Evolutionary conservation across 2,888 invertebrate genomes (phyloP).

Genomic region (Nasonia oneida): DNA sequence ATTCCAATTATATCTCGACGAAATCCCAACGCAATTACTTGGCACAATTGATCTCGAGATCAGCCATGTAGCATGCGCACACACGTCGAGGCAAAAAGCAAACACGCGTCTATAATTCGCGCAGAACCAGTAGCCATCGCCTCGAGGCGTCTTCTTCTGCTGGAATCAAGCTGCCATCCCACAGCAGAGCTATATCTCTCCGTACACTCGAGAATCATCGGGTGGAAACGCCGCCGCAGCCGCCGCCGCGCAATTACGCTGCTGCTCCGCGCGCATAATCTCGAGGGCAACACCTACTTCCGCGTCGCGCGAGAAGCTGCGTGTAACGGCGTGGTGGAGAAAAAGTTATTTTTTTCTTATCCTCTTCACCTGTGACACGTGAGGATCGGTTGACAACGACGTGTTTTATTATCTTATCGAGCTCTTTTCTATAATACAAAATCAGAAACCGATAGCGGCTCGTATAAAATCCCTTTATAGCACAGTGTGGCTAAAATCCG

Average conservation of each 20-base stretch:
- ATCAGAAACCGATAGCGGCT: too few relatives aligned
- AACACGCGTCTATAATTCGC: background rate
- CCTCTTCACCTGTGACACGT: background rate
- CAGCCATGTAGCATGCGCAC: background rate
- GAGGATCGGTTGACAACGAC: conserved; percentile 6
- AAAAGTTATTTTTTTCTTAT: background rate
- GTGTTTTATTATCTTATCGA: conserved; percentile 5
- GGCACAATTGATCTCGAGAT: background rate
- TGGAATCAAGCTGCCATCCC: background rate
- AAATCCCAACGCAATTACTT: background rate
- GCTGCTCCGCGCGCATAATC: conserved; percentile 48
- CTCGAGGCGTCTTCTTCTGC: background rate
- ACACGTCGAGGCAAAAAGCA: background rate
- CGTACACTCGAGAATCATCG: conserved; percentile 34
- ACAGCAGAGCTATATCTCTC: background rate
- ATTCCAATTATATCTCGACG: conserved; percentile 19
- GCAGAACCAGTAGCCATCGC: conserved; percentile 35
- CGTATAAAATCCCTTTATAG: too few relatives aligned
- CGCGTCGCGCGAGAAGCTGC: conserved; percentile 31
- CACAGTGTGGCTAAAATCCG: too few relatives aligned
- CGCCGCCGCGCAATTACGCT: conserved; percentile 53
- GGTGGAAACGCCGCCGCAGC: conserved; percentile 25
- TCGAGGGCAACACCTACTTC: conserved; percentile 54
- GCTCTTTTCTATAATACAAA: too few relatives aligned
- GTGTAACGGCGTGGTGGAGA: background rate